Base-by-base conservation (phyloP, 2,888 invertebrate genomes). In the Eudemis profundana region DNA sequence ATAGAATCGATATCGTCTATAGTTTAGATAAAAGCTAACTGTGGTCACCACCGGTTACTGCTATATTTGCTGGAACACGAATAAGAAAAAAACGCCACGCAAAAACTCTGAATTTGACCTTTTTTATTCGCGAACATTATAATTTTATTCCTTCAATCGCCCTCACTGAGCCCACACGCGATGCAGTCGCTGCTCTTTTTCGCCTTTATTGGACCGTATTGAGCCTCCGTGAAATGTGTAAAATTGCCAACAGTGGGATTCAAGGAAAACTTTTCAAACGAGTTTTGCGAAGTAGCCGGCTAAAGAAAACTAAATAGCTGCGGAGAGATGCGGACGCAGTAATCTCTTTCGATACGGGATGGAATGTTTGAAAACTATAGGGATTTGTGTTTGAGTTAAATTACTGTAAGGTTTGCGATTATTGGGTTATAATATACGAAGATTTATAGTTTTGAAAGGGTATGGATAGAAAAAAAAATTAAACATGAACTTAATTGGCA, bases 211-310 rank as follows among this genome's bases (percentile, higher is more conserved):
- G 83, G 72, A 82, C 78, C 75, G 80, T 80, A 82, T 81, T 81
- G 83, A 83, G 79, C 79, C 80, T 75, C 79, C 70, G 80, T 83
- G 78, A 84, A 84, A 84, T 84, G 84, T 85, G 83, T 83, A 79
- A 81, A 82, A 85, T 82, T 84, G 81, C 80, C 77, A 83, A 83
- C 83, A 84, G 80, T 78, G 74, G 78, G 76, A 80, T 82, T 78
- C 79, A 74, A 75, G 78, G 67, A 64, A 74, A 84, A 83, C 76
- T 80, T 82, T 75, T 73, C 75, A 78, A 84, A 82, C 79, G 78
- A 84, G 81, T 82, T 79, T 75, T 73, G 67, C 76, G 74, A 78
- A 81, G 74, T 75, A 73, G 75, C 68, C 70, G 70, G 73, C 72
- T 73, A 76, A 78, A 78, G 77, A 72, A 77, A 81, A 81, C 81